Percentiles rank a stretch among this genome's conserved stretches.
Evolutionary conservation across 2,113 vertebrate genomes (phyloP).

Genomic region (Hiodon alosoides): DNA sequence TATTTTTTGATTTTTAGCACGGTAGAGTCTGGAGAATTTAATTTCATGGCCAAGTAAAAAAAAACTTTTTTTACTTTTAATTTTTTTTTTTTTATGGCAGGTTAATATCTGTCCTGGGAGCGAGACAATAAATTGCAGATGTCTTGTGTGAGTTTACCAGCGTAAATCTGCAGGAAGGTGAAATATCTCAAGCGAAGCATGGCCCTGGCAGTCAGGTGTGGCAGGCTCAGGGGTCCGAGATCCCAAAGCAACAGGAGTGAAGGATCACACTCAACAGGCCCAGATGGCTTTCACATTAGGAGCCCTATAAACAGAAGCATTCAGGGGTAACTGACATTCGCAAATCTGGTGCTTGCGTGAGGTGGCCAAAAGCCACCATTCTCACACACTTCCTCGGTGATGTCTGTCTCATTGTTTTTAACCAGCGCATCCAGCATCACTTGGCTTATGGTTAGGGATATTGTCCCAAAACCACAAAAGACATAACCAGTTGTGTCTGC

Average conservation of each 20-base stretch:
- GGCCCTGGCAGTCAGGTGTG: constrained; percentile 9
- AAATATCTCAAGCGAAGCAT: neutral
- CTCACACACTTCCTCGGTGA: neutral
- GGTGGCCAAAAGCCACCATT: constrained; percentile 26
- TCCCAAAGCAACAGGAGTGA: neutral
- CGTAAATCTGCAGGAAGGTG: constrained; percentile 5
- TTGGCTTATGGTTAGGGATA: neutral
- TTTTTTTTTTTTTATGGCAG: constrained; percentile 4
- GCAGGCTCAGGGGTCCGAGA: neutral
- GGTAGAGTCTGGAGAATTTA: neutral
- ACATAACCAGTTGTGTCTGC: neutral
- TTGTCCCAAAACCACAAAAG: neutral
- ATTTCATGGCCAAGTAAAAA: neutral
- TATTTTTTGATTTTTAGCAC: neutral
- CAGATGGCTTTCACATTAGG: constrained; percentile 25
- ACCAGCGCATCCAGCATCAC: neutral
- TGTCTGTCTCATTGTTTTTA: neutral
- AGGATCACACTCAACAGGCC: neutral
- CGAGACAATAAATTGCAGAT: constrained; percentile 15
- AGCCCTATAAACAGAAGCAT: constrained; percentile 4
- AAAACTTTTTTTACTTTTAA: too few relatives aligned
- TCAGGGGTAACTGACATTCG: neutral
- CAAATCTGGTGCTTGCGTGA: constrained; percentile 26
- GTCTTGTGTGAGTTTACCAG: constrained; percentile 13
- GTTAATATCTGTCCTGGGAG: constrained; percentile 15